Conservation (phyloP, 1,140 invertebrate genomes). For the Zeugodacus cucurbitae region DNA sequence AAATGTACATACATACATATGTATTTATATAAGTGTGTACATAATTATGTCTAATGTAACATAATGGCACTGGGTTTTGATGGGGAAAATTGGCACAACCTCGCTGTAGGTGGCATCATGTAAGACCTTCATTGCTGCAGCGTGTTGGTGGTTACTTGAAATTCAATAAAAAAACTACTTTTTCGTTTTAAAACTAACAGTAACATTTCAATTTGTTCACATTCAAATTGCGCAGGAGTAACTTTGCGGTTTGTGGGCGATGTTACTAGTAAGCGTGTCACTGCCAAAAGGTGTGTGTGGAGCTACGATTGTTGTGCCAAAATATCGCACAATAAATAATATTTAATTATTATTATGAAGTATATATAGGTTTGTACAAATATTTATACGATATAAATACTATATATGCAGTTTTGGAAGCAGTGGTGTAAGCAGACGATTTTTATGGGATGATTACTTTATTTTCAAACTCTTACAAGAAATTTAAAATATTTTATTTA, state of each 20-base stretch:
- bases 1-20: background rate
- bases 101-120: background rate
- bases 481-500: too few relatives aligned
- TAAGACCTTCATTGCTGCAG: background rate
- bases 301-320: background rate
- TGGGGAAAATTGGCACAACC: background rate
- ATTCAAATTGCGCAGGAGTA: background rate
- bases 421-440: too few relatives aligned
- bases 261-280: background rate
- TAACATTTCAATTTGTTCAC: constrained; percentile 6
- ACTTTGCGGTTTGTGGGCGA: background rate
- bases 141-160: background rate
- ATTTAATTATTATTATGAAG: background rate
- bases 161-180: background rate
- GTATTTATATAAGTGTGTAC: background rate
- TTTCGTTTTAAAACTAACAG: background rate
- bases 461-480: too few relatives aligned
- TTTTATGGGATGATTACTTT: too few relatives aligned
- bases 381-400: too few relatives aligned
- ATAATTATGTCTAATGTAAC: background rate
- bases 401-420: too few relatives aligned
- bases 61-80: background rate
- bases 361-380: background rate
- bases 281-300: background rate
- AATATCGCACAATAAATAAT: background rate